Evolutionary conservation across 2,888 invertebrate genomes (phyloP), one percentile per base, ranked within the genome.

Genomic region (Schizotus pectinicornis): DNA sequence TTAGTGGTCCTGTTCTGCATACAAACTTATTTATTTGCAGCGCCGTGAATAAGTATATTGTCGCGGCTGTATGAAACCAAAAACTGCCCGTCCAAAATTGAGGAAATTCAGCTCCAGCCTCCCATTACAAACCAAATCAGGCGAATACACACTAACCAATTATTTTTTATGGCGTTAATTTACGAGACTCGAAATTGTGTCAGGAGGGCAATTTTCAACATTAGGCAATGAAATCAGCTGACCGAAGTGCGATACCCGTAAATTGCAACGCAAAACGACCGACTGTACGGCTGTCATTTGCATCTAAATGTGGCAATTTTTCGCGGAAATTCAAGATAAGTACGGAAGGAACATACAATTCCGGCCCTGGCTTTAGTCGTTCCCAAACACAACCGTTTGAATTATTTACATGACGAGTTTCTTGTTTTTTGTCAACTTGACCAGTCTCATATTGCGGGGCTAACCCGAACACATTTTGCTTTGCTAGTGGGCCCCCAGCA

Each of bases 1-100:
- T 54, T 54, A 30, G 46, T 47, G 54, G 34, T 47, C 47, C 57
- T 57, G 52, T 51, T 52, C 51, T 57, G 57, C 51, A 57, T 57
- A 57, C 51, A 57, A 57, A 57, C 47, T 41, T 47, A 33, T 34
- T 37, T n/a, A 38, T 46, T 53, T 54, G 47, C 47, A 54, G 47
- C 41, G 54, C 41, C 41, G 47, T 54, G 53, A 53, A 53, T 53
- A 53, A 45, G 33, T 45, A 45, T 45, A 53, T 53, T 53, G 46
- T 53, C 45, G 45, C 22, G 22, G 22, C 5, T 22, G 2, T 22
- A 5, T 5, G 5, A 22, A 22, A 22, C 22, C 22, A 5, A 22
- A 22, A 22, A 22, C 22, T 22, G 22, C 22, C 22, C 3, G 22
- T 22, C 22, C 22, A 3, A 22, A 22, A 22, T 22, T 22, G 3